Evolutionary conservation across 2,888 invertebrate genomes (phyloP), one percentile per base, ranked within the genome.

Genomic region (Trichopoda pennipes): DNA sequence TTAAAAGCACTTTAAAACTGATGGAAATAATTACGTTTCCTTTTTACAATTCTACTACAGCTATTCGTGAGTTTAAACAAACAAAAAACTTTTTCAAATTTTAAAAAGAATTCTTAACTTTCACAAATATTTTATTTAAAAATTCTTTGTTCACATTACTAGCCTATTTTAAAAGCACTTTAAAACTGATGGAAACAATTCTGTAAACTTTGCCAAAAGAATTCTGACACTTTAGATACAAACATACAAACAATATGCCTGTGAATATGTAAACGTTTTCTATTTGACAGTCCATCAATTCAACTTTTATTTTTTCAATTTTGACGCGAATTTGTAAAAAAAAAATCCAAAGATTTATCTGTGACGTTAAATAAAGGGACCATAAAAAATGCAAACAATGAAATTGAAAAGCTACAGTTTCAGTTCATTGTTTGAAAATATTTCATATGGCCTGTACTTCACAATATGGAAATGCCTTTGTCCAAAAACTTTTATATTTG

Each of bases 251-350:
- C 14, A 44, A 44, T 44, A 16, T 16, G 14, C 1, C 16, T 44
- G 42, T n/a, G 16, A 44, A 44, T 44, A 44, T 44, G 3, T 44
- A 44, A 44, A 44, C 16, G 42, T 14, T 16, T 14, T 28, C 23
- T 49, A n/a, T 32, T 17, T 32, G 23, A n/a, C 49, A 63, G 63
- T 49, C 44, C 47, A 32, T 47, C 8, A 28, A 32, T 49, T 47
- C 19, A 60, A 17, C 14, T 21, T n/a, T 44, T 1, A 16, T 28
- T 28, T 61, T 61, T 56, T 17, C 12, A 35, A 35, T 17, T 35
- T 56, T 38, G 38, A 12, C 38, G 7, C 1, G 38, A 38, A 38
- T 38, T 38, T 12, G 12, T 38, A n/a, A n/a, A 12, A 12, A 12
- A 38, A 38, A 38, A 12, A 2, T 38, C 10, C 9, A 12, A 38